Conservation (phyloP, 2,113 vertebrate species). For the Procavia capensis region DNA sequence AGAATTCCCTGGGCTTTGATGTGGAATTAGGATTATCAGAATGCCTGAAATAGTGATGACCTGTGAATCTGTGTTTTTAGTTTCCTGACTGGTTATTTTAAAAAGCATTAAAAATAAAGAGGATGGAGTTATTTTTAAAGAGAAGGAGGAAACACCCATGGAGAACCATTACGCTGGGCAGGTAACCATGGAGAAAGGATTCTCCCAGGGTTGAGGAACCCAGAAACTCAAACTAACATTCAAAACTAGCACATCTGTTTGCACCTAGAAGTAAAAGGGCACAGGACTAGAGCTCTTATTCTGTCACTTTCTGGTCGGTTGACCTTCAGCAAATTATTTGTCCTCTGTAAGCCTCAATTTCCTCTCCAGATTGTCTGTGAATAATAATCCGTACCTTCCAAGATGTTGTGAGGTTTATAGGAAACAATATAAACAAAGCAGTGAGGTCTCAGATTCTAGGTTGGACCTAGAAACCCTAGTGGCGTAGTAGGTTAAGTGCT, state of each 20-base stretch:
- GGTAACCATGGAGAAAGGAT: background rate
- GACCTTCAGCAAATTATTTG: background rate
- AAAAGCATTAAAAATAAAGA: conserved; percentile 39
- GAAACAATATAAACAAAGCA: background rate
- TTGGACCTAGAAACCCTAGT: too few relatives aligned
- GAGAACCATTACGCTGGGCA: background rate
- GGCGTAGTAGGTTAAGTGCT: too few relatives aligned
- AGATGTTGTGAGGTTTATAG: background rate
- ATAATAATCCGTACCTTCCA: background rate
- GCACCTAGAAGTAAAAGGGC: background rate
- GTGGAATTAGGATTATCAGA: background rate
- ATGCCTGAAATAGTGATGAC: background rate
- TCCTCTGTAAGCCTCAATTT: background rate
- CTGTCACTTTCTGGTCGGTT: background rate
- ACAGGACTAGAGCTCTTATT: background rate
- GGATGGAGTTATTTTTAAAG: background rate
- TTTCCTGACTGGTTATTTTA: background rate
- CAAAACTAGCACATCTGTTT: background rate
- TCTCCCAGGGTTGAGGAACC: background rate
- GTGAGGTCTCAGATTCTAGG: background rate
- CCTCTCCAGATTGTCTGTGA: background rate
- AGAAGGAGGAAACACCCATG: background rate
- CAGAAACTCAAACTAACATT: background rate
- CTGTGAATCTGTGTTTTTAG: background rate
- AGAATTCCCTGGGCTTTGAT: background rate